A percentile compares a stretch with the other conserved stretches of the same genome.
Evolutionary conservation across 2,113 vertebrate genomes (phyloP).

Genomic region (Lophura nycthemera): DNA sequence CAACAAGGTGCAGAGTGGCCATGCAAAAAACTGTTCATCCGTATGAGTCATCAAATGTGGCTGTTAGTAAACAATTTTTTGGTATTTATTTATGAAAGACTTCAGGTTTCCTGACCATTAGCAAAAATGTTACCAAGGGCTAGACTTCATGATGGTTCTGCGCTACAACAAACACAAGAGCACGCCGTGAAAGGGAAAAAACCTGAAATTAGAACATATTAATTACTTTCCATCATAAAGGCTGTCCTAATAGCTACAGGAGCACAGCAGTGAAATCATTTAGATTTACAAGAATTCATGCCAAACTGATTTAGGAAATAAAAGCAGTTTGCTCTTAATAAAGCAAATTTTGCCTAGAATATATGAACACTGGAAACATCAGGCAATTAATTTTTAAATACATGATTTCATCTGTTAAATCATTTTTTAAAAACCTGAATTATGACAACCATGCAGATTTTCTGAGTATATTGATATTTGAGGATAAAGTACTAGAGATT

Average conservation of each 20-base stretch:
- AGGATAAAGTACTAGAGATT: background rate
- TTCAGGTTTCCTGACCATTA: slow-evolving; percentile 49
- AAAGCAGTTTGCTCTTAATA: slow-evolving; percentile 66
- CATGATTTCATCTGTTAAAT: background rate
- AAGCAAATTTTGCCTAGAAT: slow-evolving; percentile 59
- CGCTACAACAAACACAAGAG: slow-evolving; percentile 35
- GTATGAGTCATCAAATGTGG: slow-evolving; percentile 10
- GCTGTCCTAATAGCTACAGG: slow-evolving; percentile 42
- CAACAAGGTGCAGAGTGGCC: slow-evolving; percentile 12
- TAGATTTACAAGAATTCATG: slow-evolving; percentile 56
- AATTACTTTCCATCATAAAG: background rate
- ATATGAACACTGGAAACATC: slow-evolving; percentile 50
- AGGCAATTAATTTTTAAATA: slow-evolving; percentile 62
- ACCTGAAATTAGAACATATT: slow-evolving; percentile 40
- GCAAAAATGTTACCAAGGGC: slow-evolving; percentile 37
- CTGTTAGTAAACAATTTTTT: background rate
- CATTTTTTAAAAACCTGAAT: slow-evolving; percentile 13
- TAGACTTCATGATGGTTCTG: slow-evolving; percentile 31
- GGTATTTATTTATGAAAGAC: slow-evolving; percentile 13
- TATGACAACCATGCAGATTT: slow-evolving; percentile 19
- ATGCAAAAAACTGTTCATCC: slow-evolving; percentile 29
- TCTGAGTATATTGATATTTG: background rate
- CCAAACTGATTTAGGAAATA: slow-evolving; percentile 65
- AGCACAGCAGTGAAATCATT: slow-evolving; percentile 58
- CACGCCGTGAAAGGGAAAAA: slow-evolving; percentile 37